A percentile compares a stretch with the other conserved stretches of the same genome.
These are phyloP conservation scores for Nycteola revayana DNA, from an alignment of 2,888 invertebrate species.

Conservation along the genomic window DNA sequence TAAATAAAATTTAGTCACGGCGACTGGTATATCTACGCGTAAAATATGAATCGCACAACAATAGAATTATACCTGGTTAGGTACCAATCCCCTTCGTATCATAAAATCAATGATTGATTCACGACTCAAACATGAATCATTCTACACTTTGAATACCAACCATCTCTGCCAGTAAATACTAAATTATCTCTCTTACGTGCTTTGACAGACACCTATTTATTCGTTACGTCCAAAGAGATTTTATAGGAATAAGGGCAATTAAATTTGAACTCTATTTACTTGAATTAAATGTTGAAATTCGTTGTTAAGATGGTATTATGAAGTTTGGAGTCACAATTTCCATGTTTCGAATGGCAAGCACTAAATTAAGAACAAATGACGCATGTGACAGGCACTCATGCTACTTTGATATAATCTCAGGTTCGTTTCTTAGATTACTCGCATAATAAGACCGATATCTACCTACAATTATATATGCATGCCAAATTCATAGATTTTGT, in stretches of 20 bases:
- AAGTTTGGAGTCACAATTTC: conserved; percentile 29
- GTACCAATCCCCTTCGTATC: conserved; percentile 1
- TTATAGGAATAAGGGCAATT: no score
- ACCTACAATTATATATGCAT: no score
- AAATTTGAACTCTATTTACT: no score
- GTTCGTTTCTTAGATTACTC: conserved; percentile 37
- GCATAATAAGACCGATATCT: conserved; percentile 36
- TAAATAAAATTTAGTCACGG: no score
- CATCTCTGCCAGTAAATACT: conserved; percentile 11
- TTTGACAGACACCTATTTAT: conserved; percentile 24
- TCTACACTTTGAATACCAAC: conserved; percentile 20
- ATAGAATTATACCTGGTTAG: no score
- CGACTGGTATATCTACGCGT: no score
- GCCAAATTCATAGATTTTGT: no score
- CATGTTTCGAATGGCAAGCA: conserved; percentile 41
- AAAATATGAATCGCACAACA: no score
- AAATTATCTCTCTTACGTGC: conserved; percentile 21
- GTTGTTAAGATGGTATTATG: no score
- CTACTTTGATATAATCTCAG: conserved; percentile 40
- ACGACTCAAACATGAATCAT: conserved; percentile 11
- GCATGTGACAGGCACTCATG: conserved; percentile 33
- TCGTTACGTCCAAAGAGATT: conserved; percentile 10
- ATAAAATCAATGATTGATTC: conserved; percentile 21
- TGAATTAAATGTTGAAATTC: no score
- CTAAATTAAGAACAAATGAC: conserved; percentile 58